Conservation (phyloP, 2,113 vertebrate genomes). For the Haemorhous mexicanus region DNA sequence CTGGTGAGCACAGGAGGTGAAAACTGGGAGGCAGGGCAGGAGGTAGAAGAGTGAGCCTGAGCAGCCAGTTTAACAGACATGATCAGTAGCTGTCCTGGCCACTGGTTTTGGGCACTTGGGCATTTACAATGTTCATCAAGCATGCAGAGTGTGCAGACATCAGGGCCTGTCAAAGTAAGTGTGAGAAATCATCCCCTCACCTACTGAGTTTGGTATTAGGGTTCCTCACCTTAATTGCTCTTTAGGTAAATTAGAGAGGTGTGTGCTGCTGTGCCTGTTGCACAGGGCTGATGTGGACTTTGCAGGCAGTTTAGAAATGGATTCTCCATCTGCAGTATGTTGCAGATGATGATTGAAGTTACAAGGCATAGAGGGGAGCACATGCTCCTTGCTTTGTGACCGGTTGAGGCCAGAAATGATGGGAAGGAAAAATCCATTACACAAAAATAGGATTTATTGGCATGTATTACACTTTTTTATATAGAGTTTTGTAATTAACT, state of each 20-base stretch:
- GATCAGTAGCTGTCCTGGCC: not conserved
- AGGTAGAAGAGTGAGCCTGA: not conserved
- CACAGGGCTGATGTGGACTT: not conserved
- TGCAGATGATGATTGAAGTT: not conserved
- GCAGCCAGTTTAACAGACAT: not conserved
- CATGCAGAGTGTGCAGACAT: not conserved
- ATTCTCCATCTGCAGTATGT: not conserved
- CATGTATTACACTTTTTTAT: not conserved
- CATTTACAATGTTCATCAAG: accelerated
- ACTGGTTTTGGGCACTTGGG: not conserved
- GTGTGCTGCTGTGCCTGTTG: not conserved
- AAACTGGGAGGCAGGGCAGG: not conserved
- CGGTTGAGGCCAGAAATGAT: not conserved
- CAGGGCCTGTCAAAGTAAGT: not conserved
- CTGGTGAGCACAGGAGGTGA: not conserved
- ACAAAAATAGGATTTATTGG: not conserved
- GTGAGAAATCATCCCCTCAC: not conserved
- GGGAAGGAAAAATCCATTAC: not conserved
- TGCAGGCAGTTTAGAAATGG: not conserved
- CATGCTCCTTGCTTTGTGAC: not conserved
- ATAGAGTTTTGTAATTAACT: not conserved
- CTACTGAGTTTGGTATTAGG: not conserved
- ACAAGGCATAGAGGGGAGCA: not conserved
- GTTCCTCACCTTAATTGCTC: not conserved
- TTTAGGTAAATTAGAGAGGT: not conserved